Conservation (phyloP, 2,113 vertebrate genomes). For the Caretta caretta region DNA sequence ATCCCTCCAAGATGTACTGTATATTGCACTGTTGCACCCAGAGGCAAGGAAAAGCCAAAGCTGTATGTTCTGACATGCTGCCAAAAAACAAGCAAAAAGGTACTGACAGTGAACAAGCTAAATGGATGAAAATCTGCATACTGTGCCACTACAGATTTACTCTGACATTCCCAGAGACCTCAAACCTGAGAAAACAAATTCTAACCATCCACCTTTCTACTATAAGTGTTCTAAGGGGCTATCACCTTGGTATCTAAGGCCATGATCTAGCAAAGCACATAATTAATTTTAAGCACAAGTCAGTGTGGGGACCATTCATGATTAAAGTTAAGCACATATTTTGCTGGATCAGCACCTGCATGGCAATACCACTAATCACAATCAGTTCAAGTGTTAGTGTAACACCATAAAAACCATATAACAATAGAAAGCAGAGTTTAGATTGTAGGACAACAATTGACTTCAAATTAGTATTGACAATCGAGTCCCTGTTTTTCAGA, state of each 20-base stretch:
- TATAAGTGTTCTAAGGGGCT: background rate
- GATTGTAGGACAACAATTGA: background rate
- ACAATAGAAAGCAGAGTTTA: background rate
- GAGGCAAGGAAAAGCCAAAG: background rate
- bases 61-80: background rate
- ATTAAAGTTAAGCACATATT: background rate
- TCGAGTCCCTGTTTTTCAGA: background rate
- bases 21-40: background rate
- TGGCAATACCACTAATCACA: background rate
- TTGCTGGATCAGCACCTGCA: background rate
- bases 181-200: background rate
- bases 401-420: background rate
- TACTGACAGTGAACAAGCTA: background rate
- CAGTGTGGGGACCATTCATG: background rate
- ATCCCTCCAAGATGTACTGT: background rate
- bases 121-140: background rate
- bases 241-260: background rate
- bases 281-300: background rate
- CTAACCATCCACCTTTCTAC: background rate
- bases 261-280: background rate
- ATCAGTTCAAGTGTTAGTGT: background rate
- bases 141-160: background rate
- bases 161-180: background rate
- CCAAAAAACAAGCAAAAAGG: constrained; percentile 17
- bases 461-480: background rate